Evolutionary conservation across 2,888 invertebrate genomes (phyloP).

Genomic region (Caenorhabditis macrosperma): DNA sequence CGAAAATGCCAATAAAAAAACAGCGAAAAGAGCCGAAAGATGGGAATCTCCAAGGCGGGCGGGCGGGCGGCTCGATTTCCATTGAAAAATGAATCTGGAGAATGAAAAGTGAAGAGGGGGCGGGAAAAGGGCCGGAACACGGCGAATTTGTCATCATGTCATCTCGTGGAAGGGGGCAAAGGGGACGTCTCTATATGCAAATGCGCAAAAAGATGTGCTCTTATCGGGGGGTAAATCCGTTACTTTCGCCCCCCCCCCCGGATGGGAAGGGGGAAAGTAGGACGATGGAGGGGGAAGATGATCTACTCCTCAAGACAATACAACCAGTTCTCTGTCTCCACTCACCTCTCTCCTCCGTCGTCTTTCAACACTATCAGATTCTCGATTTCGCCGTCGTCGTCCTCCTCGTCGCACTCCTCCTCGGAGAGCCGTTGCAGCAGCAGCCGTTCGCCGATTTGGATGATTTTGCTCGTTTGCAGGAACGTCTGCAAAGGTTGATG

Average conservation of each 20-base stretch:
- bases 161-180: no score
- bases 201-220: conserved; percentile 46
- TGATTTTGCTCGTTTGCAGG: conserved; percentile 70
- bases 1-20: not conserved
- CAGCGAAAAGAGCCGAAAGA: not conserved
- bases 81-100: conserved; percentile 7
- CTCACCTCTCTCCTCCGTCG: conserved; percentile 28
- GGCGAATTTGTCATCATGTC: conserved; percentile 39
- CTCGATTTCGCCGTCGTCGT: conserved; percentile 37
- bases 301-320: conserved; percentile 1
- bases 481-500: conserved; percentile 64
- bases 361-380: conserved; percentile 45
- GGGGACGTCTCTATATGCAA: conserved; percentile 33
- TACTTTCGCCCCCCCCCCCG: conserved; percentile 34
- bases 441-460: conserved; percentile 65
- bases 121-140: conserved; percentile 11
- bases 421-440: conserved; percentile 48
- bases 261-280: conserved; percentile 43
- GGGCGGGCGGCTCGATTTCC: not conserved
- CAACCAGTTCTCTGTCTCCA: not conserved
- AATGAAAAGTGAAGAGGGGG: not conserved
- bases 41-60: not conserved
- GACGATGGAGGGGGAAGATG: conserved; percentile 13
- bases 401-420: conserved; percentile 61
- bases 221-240: conserved; percentile 55